Conservation (phyloP, 2,888 invertebrate species). For the Tetranychus piercei region DNA sequence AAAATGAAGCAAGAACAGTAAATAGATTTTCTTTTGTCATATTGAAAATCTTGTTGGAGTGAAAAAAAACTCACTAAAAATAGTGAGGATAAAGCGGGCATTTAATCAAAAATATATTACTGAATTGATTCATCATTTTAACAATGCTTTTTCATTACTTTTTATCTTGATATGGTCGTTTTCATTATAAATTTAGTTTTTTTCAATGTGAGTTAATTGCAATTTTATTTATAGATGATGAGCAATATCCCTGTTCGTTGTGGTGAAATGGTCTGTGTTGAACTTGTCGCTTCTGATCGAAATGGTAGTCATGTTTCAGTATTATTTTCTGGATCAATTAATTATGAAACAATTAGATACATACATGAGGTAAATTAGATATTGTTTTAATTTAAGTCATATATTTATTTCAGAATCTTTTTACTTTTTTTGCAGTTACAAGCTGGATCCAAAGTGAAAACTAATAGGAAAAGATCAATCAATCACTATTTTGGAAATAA, state of each 20-base stretch:
- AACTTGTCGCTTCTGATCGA: slow-evolving; percentile 78
- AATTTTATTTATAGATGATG: slow-evolving; percentile 46
- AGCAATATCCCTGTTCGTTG: slow-evolving; percentile 90
- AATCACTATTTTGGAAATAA: slow-evolving; percentile 8
- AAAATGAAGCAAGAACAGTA: no score
- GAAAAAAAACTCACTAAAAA: no score
- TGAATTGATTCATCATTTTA: background rate
- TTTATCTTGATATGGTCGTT: background rate
- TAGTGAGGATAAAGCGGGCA: no score
- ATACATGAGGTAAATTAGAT: slow-evolving; percentile 29
- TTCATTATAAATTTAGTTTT: no score
- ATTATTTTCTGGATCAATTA: slow-evolving; percentile 87
- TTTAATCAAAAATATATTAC: no score
- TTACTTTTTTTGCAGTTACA: background rate
- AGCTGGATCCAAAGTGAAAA: background rate
- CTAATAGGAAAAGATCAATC: background rate
- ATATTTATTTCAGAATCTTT: background rate
- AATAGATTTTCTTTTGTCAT: no score
- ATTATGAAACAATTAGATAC: slow-evolving; percentile 90
- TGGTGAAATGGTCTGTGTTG: slow-evolving; percentile 97
- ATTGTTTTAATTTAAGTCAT: background rate
- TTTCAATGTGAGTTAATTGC: no score
- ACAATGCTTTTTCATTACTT: background rate
- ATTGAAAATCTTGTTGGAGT: no score
- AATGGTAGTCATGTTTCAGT: slow-evolving; percentile 71